phyloP scores from a whole-genome alignment of 2,888 invertebrate genomes.

The Byasa hedistus region DNA sequence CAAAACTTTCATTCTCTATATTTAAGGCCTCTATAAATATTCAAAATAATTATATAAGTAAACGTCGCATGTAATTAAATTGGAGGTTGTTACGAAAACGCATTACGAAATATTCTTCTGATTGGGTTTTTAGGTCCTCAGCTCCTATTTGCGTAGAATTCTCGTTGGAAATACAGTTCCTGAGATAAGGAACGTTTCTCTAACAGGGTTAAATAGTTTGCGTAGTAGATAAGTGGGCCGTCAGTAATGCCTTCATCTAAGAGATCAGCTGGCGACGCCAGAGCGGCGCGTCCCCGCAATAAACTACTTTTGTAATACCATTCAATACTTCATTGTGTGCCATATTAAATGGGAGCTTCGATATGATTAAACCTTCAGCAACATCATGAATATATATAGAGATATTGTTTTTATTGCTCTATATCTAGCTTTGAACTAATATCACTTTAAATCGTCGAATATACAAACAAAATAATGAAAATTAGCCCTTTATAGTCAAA shows the following conservation, averaged over 20 bases:
- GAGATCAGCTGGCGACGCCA: slow-evolving; percentile 51
- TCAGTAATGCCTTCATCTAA: slow-evolving; percentile 42
- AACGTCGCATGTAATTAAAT: neutral
- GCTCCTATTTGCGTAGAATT: slow-evolving; percentile 2
- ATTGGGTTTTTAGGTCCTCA: neutral
- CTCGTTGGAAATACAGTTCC: slow-evolving; percentile 1
- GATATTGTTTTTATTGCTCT: neutral
- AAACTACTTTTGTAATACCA: slow-evolving; percentile 57
- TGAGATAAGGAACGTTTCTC: slow-evolving; percentile 18
- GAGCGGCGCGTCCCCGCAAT: slow-evolving; percentile 53
- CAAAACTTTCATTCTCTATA: too few relatives aligned
- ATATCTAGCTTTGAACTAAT: too few relatives aligned
- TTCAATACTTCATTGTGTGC: slow-evolving; percentile 53
- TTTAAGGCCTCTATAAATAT: neutral
- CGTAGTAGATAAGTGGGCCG: slow-evolving; percentile 28
- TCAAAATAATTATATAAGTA: neutral
- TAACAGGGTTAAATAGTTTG: slow-evolving; percentile 29
- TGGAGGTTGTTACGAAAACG: neutral
- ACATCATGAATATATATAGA: neutral
- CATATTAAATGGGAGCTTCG: slow-evolving; percentile 44
- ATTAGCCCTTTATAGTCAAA: too few relatives aligned
- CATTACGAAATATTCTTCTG: neutral
- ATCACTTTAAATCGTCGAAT: too few relatives aligned
- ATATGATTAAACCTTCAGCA: slow-evolving; percentile 10
- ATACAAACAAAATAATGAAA: too few relatives aligned